Conservation (phyloP, 2,888 invertebrate genomes). For the Ichneumoninae sp. region DNA sequence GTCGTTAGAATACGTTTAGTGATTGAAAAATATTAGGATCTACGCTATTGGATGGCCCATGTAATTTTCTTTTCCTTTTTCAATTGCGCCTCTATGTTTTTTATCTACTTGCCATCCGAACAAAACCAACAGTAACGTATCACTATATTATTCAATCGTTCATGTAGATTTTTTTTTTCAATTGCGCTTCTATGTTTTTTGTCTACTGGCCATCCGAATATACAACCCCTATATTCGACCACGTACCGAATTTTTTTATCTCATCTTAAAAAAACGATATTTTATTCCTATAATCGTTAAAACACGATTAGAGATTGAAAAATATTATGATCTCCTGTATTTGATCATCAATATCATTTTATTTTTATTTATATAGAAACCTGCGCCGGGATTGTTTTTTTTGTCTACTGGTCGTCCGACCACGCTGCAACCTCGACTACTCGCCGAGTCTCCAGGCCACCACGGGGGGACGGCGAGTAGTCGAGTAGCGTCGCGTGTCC, state of each 20-base stretch:
- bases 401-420: constrained; percentile 36
- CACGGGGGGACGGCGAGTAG: neutral
- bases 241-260: too few relatives aligned
- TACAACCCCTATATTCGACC: too few relatives aligned
- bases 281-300: neutral
- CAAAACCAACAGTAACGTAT: neutral
- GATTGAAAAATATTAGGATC: neutral
- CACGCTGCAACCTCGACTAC: constrained; percentile 46
- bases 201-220: neutral
- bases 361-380: neutral
- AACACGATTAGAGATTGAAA: neutral
- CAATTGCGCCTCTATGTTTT: neutral
- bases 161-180: neutral
- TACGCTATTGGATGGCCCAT: neutral
- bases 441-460: constrained; percentile 38
- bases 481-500: constrained; percentile 45
- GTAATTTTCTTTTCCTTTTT: neutral
- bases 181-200: neutral
- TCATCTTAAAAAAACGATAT: neutral
- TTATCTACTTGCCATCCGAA: neutral
- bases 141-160: too few relatives aligned
- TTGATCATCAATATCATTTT: neutral
- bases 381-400: too few relatives aligned
- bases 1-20: neutral
- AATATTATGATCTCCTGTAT: neutral